These are phyloP conservation scores for Ceraclea dissimilis DNA, from an alignment of 2,888 invertebrate species.

Conservation along the genomic window DNA sequence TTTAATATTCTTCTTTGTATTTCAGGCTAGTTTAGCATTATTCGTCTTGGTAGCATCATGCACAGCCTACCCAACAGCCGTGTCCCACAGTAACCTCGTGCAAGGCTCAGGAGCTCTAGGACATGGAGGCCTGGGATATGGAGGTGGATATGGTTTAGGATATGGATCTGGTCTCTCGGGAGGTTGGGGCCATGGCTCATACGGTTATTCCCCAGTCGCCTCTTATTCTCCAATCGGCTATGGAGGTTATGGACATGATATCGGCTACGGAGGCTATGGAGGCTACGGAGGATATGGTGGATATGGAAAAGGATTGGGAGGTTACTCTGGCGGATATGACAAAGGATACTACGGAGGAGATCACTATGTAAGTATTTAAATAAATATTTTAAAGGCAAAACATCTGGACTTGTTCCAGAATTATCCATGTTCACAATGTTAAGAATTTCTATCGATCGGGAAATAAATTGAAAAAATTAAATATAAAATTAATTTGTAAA, in stretches of 20 bases:
- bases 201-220: neutral
- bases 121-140: neutral
- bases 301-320: neutral
- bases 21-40: neutral
- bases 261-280: neutral
- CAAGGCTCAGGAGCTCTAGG: neutral
- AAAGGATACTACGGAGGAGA: neutral
- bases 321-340: neutral
- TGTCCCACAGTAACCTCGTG: constrained; percentile 18
- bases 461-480: too few relatives aligned
- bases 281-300: neutral
- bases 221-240: neutral
- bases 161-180: neutral
- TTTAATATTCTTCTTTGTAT: neutral
- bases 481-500: too few relatives aligned
- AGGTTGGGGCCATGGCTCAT: neutral
- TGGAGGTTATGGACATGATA: neutral
- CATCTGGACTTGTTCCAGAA: too few relatives aligned
- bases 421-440: too few relatives aligned
- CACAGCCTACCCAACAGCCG: constrained; percentile 9
- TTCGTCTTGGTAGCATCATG: constrained; percentile 6
- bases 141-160: neutral
- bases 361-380: neutral
- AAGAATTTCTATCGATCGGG: too few relatives aligned
- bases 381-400: neutral